Percentiles rank a stretch among this genome's conserved stretches.
These are phyloP conservation scores for Sphaeramia orbicularis DNA, from an alignment of 2,797 vertebrate genomes.

Conservation along the genomic window DNA sequence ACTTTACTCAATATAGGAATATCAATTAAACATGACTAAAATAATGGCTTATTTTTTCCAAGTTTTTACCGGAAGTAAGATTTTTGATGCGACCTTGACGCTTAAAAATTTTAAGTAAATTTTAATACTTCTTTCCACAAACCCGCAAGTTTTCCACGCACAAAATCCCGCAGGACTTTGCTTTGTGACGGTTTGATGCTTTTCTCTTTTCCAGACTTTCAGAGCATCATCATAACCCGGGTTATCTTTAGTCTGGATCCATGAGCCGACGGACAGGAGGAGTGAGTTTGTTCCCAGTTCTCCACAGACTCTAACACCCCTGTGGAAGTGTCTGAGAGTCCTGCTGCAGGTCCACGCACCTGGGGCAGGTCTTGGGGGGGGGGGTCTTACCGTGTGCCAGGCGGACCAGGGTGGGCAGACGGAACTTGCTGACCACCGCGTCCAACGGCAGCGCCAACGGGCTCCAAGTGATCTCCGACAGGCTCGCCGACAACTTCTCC, in stretches of 20 bases:
- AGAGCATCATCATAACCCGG: background rate
- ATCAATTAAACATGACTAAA: background rate
- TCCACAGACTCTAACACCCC: background rate
- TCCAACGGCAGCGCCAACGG: conserved; percentile 93
- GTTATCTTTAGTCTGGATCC: background rate
- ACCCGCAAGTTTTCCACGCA: accelerated
- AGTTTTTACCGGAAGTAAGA: conserved; percentile 26
- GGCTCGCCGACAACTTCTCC: conserved; percentile 93
- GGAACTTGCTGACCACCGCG: conserved; percentile 95
- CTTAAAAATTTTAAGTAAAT: conserved; percentile 23
- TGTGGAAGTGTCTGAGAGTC: conserved; percentile 10
- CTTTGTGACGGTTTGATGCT: accelerated
- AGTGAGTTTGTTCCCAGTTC: conserved; percentile 9
- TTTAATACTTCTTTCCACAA: conserved; percentile 8
- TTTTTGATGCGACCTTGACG: conserved; percentile 10
- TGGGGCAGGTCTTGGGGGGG: background rate
- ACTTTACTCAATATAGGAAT: too few species aligned
- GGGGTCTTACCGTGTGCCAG: conserved; percentile 89
- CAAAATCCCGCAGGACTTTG: accelerated
- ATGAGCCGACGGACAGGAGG: background rate
- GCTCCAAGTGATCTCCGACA: conserved; percentile 94
- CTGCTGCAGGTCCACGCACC: background rate
- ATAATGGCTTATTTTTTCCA: conserved; percentile 45
- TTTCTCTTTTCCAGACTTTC: background rate
- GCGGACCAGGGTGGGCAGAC: conserved; percentile 92